These are phyloP conservation scores for Tenrec ecaudatus DNA, from an alignment of 2,113 vertebrate species.

Conservation along the genomic window DNA sequence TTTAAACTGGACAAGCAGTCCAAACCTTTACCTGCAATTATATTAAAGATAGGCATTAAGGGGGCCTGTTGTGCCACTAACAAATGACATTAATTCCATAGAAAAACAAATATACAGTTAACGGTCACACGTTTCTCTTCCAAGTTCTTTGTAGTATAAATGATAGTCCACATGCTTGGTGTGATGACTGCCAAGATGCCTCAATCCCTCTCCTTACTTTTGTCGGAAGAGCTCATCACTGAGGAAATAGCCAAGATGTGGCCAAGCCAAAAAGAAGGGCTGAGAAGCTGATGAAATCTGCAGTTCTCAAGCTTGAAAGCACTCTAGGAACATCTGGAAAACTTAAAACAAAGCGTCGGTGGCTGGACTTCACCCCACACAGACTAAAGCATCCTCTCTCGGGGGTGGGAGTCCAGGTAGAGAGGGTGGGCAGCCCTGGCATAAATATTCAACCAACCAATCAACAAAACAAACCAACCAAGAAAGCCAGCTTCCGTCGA, in stretches of 20 bases:
- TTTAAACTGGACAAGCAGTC: not conserved
- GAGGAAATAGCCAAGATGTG: not conserved
- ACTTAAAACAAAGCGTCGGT: not conserved
- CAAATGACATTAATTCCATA: not conserved
- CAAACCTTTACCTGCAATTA: not conserved
- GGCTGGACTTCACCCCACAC: not conserved
- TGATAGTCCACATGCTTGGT: not conserved
- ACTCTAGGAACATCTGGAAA: not conserved
- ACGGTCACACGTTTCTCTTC: not conserved
- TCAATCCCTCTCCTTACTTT: not conserved
- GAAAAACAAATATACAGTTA: not conserved
- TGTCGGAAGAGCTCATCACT: not conserved
- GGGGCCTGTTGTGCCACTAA: not conserved
- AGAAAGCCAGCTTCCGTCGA: not conserved
- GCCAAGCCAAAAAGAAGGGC: not conserved
- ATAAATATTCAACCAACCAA: not conserved
- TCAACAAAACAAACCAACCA: not conserved
- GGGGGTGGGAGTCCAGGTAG: fast-evolving
- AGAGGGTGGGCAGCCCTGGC: not conserved
- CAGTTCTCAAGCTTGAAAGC: not conserved
- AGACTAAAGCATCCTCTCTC: not conserved
- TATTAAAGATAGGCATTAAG: not conserved
- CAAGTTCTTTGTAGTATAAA: not conserved
- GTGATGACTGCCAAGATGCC: not conserved
- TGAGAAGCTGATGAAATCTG: not conserved